Conservation (phyloP, 2,888 invertebrate species). For the Alloscopus bannaensis region DNA sequence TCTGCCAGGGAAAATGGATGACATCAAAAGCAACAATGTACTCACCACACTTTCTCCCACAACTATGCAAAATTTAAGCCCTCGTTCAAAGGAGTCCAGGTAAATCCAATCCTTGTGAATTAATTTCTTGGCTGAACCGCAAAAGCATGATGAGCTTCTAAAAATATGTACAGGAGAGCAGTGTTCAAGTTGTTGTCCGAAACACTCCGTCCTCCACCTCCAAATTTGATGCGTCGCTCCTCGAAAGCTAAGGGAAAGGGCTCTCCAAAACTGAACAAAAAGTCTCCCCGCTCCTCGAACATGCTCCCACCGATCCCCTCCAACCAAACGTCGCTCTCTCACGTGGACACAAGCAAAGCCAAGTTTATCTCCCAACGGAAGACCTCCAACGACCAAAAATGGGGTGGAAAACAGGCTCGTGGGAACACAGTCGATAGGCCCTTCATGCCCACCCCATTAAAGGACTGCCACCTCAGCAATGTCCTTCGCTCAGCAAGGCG, state of each 20-base stretch:
- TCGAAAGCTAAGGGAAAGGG: not conserved
- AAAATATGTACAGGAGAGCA: constrained; percentile 20
- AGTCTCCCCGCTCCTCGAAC: not conserved
- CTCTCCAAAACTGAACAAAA: constrained; percentile 9
- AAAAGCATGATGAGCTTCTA: too few species aligned
- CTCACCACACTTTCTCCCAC: constrained; percentile 10
- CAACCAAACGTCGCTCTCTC: not conserved
- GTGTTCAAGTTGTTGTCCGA: constrained; percentile 44
- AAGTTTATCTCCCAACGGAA: not conserved
- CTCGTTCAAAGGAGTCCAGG: constrained; percentile 21
- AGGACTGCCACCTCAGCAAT: constrained; percentile 65
- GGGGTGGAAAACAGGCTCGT: not conserved
- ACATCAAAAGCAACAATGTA: constrained; percentile 3
- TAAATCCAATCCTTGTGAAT: too few species aligned
- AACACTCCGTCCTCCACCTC: constrained; percentile 25
- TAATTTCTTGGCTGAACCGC: too few species aligned
- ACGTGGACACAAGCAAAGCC: not conserved
- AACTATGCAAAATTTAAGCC: constrained; percentile 13
- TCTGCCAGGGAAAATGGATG: too few species aligned
- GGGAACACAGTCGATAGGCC: not conserved
- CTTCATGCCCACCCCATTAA: constrained; percentile 7
- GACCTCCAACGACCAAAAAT: not conserved
- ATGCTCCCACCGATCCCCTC: not conserved
- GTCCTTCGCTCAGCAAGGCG: constrained; percentile 67
- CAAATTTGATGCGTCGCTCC: too few species aligned